Percentiles rank a stretch among this genome's conserved stretches.
phyloP scores from a whole-genome alignment of 2,113 vertebrate species.

The Axis porcinus region DNA sequence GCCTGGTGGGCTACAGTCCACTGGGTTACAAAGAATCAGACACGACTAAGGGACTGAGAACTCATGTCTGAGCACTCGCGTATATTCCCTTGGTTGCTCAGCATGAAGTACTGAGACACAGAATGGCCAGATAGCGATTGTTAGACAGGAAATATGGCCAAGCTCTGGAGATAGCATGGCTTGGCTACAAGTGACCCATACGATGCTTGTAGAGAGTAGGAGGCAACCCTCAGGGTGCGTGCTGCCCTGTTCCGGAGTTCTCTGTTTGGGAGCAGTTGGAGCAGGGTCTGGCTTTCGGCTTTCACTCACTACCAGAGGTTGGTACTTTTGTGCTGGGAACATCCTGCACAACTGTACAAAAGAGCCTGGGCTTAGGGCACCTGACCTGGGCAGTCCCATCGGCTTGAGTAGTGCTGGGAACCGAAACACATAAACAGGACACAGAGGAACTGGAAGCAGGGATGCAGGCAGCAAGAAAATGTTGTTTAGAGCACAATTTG shows the following conservation, averaged over 20 bases:
- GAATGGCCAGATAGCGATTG: neutral
- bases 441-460: neutral
- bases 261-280: neutral
- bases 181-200: fast-evolving
- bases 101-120: neutral
- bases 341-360: neutral
- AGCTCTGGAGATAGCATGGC: neutral
- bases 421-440: neutral
- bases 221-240: fast-evolving
- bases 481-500: neutral
- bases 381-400: fast-evolving
- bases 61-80: neutral
- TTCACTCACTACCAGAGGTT: neutral
- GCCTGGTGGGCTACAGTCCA: neutral
- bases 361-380: too few species aligned
- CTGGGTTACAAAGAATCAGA: neutral
- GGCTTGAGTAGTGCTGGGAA: neutral
- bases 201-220: neutral
- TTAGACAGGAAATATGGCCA: neutral
- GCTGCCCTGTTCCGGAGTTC: neutral
- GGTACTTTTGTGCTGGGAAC: neutral
- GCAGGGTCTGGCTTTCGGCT: neutral
- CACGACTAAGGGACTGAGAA: neutral
- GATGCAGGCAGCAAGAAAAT: neutral
- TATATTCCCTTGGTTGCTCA: neutral